Evolutionary conservation across 2,113 vertebrate species (phyloP), one percentile per base, ranked within the genome.

Genomic region (Gopherus evgoodei): DNA sequence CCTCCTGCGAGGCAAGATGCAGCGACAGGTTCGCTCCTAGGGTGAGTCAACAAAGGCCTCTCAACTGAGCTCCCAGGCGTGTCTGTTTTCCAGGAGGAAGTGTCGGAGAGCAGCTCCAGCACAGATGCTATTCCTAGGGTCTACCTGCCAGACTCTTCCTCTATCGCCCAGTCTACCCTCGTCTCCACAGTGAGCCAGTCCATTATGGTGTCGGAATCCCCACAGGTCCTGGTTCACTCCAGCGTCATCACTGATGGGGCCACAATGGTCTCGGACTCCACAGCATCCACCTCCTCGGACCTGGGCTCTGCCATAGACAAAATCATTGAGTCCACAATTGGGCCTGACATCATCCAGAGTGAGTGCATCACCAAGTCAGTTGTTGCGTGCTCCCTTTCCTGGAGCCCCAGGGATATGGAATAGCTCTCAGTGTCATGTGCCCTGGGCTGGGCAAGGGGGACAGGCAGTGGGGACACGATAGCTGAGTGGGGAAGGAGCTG

Each of bases 251-350:
- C 98, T 0, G 99, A 99, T 10, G 98, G 99, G 86, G 97, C 96
- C 93, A 98, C 99, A 59, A 98, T 99, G 21, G 99, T 99, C 91
- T 99, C 99, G 0, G 99, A 99, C 96, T 99, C 99, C 31, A 98
- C 99, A 0, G 98, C 99, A 0, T 99, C 99, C 83, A 98, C 99
- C 3, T 99, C 99, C 72, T 99, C 99, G 0, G 99, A 99, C 96
- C 97, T 99, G 5, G 99, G 99, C 9, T 99, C 99, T 24, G 98
- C 99, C 89, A 99, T 99, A 2, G 99, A 99, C 97, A 99, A 99
- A 97, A 99, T 99, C 97, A 99, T 99, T 0, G 99, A 99, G 97
- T 99, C 99, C 81, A 99, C 99, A 3, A 99, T 99, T 0, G 99
- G 99, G 44, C 99, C 99, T 0, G 99, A 99, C 95, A 99, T 99